Evolutionary conservation across 2,888 invertebrate genomes (phyloP), one percentile per base, ranked within the genome.

Genomic region (Idaea aversata): DNA sequence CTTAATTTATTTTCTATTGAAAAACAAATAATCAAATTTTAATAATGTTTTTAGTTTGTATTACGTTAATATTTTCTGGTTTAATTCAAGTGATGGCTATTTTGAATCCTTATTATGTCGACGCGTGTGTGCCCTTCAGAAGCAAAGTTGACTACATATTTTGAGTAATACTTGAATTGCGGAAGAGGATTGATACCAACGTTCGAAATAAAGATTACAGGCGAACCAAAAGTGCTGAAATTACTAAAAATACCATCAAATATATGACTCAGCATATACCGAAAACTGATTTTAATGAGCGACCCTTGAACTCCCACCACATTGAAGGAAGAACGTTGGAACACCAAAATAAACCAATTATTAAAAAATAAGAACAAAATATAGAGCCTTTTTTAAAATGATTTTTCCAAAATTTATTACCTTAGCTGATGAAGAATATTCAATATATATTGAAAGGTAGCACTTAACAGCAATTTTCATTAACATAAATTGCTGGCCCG

Each of bases 401-500:
- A 47, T 13, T 47, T 47, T 13, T 47, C 13, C 47, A 6, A 47
- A 13, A 47, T 47, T 47, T 47, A 10, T 47, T 13, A 10, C 36
- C 5, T 47, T 13, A 47, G 47, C 13, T 10, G 47, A 47, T 47
- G 47, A 47, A 25, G 15, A 58, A 58, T 5, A 58, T 58, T n/a
- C 15, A 16, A 16, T 58, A 58, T 58, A 58, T 6, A 58, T 5
- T 58, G 5, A 58, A 58, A 15, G 58, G 15, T 58, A 15, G 58
- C 16, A 16, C 16, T 58, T 58, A 58, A 58, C 47, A 58, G 15
- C 58, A 58, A 16, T 58, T 38, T 36, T 38, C 4, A 38, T 57
- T 57, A 62, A 15, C 63, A 63, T 69, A 75, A 74, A 77, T 77
- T 76, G 75, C 70, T 72, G 72, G 70, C 70, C 69, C 72, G 69